These are phyloP conservation scores for Cataglyphis albicans DNA, from an alignment of 2,888 invertebrate genomes.

Conservation along the genomic window DNA sequence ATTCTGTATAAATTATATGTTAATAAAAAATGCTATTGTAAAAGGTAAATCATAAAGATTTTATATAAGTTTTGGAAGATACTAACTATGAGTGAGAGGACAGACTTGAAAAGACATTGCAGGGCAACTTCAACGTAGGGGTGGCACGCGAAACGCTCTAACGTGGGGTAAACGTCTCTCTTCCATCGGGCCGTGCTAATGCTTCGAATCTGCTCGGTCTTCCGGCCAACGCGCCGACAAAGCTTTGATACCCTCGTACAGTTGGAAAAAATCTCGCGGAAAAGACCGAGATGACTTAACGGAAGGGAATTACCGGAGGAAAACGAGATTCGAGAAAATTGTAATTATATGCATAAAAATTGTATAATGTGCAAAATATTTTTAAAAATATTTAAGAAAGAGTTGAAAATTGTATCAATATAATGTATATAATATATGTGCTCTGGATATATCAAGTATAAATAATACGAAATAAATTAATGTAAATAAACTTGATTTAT, in stretches of 20 bases:
- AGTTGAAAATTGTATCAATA: not conserved
- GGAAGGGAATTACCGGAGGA: conserved; percentile 20
- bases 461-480: conserved; percentile 20
- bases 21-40: not conserved
- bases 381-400: not conserved
- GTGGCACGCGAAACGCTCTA: conserved; percentile 37
- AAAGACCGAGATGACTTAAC: conserved; percentile 31
- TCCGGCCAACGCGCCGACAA: conserved; percentile 79
- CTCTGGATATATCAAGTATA: not conserved
- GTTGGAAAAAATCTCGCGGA: conserved; percentile 65
- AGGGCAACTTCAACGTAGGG: conserved; percentile 39
- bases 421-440: conserved; percentile 2
- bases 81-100: not conserved
- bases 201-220: conserved; percentile 78
- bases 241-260: conserved; percentile 75
- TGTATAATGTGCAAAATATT: not conserved
- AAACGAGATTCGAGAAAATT: conserved; percentile 5
- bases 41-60: not conserved
- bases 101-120: conserved; percentile 23
- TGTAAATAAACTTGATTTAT: not conserved
- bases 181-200: conserved; percentile 78
- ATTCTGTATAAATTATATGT: not conserved
- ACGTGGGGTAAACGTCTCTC: conserved; percentile 51
- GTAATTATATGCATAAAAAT: conserved; percentile 15
- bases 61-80: not conserved